These are phyloP conservation scores for Synanthedon vespiformis DNA, from an alignment of 2,888 invertebrate genomes.

Conservation along the genomic window DNA sequence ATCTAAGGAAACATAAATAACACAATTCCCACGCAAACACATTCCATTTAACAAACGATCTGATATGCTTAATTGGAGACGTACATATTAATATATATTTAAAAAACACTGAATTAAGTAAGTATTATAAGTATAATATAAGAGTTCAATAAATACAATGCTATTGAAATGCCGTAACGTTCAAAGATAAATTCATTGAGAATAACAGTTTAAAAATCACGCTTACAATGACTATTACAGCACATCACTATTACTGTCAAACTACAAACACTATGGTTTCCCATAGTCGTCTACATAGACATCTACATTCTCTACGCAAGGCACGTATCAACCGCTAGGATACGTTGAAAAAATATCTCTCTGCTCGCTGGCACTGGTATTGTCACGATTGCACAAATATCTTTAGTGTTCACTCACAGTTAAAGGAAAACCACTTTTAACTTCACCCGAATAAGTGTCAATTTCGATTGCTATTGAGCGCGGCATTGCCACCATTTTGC, in stretches of 20 bases:
- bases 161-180: conserved; percentile 53
- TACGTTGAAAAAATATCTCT: conserved; percentile 63
- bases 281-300: too few relatives aligned
- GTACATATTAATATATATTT: conserved; percentile 14
- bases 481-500: conserved; percentile 16
- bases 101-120: neutral
- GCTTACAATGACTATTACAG: conserved; percentile 9
- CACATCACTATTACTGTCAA: conserved; percentile 18
- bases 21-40: neutral
- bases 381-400: conserved; percentile 11
- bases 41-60: conserved; percentile 3
- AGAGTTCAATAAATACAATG: conserved; percentile 12
- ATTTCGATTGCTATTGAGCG: conserved; percentile 12
- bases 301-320: conserved; percentile 37
- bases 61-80: conserved; percentile 54
- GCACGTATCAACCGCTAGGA: conserved; percentile 55
- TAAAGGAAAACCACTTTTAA: neutral
- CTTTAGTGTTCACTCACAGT: conserved; percentile 50
- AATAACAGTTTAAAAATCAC: neutral
- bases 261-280: conserved; percentile 11
- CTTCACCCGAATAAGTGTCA: neutral
- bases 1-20: neutral
- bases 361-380: conserved; percentile 21
- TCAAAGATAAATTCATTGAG: neutral
- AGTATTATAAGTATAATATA: neutral